Conservation (phyloP, 2,888 invertebrate species). For the Drosophila anomalata region DNA sequence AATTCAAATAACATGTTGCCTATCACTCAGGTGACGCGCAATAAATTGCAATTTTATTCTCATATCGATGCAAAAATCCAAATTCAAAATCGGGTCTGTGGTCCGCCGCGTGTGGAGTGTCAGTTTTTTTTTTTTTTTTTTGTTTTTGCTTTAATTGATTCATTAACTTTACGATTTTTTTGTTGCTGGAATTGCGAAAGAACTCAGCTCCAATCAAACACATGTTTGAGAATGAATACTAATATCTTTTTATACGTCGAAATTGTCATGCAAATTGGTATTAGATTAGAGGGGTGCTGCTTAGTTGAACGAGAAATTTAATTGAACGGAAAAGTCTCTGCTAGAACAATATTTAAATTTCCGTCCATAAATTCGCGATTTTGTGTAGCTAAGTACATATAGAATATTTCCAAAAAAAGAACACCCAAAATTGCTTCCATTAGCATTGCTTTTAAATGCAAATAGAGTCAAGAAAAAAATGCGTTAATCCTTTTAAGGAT, state of each 20-base stretch:
- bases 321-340: neutral
- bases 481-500: slow-evolving; percentile 13
- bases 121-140: too few species aligned
- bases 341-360: neutral
- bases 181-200: slow-evolving; percentile 26
- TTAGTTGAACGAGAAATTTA: slow-evolving; percentile 14
- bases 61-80: slow-evolving; percentile 9
- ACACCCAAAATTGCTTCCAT: neutral
- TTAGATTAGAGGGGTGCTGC: slow-evolving; percentile 11
- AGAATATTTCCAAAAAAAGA: neutral
- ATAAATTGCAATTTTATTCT: slow-evolving; percentile 39
- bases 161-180: slow-evolving; percentile 33
- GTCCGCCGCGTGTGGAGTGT: neutral
- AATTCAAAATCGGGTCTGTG: slow-evolving; percentile 30
- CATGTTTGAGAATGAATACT: neutral
- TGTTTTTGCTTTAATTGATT: slow-evolving; percentile 26
- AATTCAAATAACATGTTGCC: slow-evolving; percentile 50
- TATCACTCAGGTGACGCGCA: slow-evolving; percentile 27
- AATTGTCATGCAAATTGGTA: slow-evolving; percentile 31
- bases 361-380: neutral
- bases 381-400: too few species aligned
- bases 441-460: neutral
- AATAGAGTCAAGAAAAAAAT: neutral
- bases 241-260: slow-evolving; percentile 1
- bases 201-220: neutral